Conservation (phyloP, 2,113 vertebrate genomes). For the Neomonachus schauinslandi region DNA sequence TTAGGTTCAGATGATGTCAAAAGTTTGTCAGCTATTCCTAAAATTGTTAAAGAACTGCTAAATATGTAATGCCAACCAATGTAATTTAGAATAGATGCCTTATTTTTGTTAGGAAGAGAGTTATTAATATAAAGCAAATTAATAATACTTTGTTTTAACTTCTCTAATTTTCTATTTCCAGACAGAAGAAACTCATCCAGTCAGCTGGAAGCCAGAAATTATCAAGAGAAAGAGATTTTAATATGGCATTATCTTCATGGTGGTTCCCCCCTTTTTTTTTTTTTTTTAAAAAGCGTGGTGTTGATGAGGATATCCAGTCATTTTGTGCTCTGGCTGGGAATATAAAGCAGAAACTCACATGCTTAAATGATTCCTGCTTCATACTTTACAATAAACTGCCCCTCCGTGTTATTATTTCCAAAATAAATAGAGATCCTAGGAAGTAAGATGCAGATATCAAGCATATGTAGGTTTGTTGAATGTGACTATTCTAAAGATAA, state of each 20-base stretch:
- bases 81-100: not conserved
- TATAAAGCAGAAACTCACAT: conserved; percentile 79
- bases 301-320: conserved; percentile 72
- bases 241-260: conserved; percentile 35
- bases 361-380: conserved; percentile 83
- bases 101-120: conserved; percentile 36
- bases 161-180: conserved; percentile 81
- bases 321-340: conserved; percentile 73
- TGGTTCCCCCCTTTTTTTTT: conserved; percentile 52
- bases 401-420: conserved; percentile 71
- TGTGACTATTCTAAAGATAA: conserved; percentile 48
- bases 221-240: conserved; percentile 98
- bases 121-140: conserved; percentile 38
- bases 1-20: not conserved
- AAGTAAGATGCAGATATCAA: conserved; percentile 72
- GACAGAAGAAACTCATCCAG: conserved; percentile 98
- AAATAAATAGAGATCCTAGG: conserved; percentile 65
- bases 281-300: conserved; percentile 59
- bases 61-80: conserved; percentile 5
- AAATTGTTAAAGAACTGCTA: conserved; percentile 12
- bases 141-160: conserved; percentile 44
- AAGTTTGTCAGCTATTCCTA: not conserved
- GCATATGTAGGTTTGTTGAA: conserved; percentile 52
- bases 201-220: conserved; percentile 99
- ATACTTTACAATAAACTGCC: conserved; percentile 85